A percentile compares a stretch with the other conserved stretches of the same genome.
Evolutionary conservation across 2,797 vertebrate species (phyloP).

Genomic region (Sebastolobus altivelis): DNA sequence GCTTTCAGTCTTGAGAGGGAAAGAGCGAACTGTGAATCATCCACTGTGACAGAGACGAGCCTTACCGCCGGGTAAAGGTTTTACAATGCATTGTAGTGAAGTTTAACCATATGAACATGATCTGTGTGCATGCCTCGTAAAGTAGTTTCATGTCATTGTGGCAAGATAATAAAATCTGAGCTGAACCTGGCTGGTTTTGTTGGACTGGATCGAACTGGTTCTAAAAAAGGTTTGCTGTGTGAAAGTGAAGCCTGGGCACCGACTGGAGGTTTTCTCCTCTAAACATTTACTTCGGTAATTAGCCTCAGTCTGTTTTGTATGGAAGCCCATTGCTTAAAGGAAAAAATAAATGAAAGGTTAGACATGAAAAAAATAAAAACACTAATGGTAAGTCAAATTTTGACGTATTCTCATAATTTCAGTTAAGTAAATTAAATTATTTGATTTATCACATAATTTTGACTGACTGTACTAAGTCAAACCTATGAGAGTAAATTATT

Average conservation of each 20-base stretch:
- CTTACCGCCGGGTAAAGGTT: slow-evolving; percentile 87
- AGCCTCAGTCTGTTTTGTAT: background rate
- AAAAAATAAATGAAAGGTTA: background rate
- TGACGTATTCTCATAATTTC: background rate
- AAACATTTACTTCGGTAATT: background rate
- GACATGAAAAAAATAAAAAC: background rate
- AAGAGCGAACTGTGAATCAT: slow-evolving; percentile 75
- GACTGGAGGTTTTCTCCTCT: background rate
- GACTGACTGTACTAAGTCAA: background rate
- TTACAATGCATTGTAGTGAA: slow-evolving; percentile 83
- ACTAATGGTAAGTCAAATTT: background rate
- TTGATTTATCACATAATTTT: background rate
- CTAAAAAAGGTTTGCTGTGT: background rate
- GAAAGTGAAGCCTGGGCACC: background rate
- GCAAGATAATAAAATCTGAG: slow-evolving; percentile 87
- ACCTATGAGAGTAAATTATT: background rate
- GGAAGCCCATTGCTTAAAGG: background rate
- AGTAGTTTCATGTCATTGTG: slow-evolving; percentile 90
- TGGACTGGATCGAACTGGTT: slow-evolving; percentile 28
- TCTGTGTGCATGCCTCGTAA: slow-evolving; percentile 96
- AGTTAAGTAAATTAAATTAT: background rate
- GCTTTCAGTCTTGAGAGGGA: slow-evolving; percentile 85
- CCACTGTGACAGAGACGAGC: slow-evolving; percentile 94
- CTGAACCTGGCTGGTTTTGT: slow-evolving; percentile 85
- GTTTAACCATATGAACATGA: slow-evolving; percentile 84